Conservation (phyloP, 2,797 vertebrate species). For the Fistularia commersonii region DNA sequence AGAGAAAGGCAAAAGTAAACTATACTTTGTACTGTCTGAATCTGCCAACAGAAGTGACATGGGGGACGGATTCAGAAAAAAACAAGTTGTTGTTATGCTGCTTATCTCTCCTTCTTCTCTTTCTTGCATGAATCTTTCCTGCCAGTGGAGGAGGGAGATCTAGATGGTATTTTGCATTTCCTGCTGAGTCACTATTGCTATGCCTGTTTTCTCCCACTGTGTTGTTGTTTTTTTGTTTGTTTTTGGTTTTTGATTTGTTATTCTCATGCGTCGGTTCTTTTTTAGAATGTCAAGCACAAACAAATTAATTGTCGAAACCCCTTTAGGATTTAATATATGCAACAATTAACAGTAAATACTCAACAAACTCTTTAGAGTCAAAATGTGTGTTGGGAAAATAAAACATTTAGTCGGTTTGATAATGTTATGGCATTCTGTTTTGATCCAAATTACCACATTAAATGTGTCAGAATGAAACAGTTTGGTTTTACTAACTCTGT, state of each 20-base stretch:
- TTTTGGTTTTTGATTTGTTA: constrained; percentile 19
- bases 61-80: constrained; percentile 52
- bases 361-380: constrained; percentile 30
- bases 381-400: constrained; percentile 22
- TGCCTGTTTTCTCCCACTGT: constrained; percentile 59
- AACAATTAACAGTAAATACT: constrained; percentile 53
- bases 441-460: constrained; percentile 33
- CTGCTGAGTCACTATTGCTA: constrained; percentile 57
- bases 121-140: constrained; percentile 72
- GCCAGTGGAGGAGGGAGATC: constrained; percentile 72
- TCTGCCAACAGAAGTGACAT: constrained; percentile 7
- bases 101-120: constrained; percentile 72
- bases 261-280: constrained; percentile 32
- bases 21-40: constrained; percentile 1
- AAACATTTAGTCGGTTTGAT: constrained; percentile 23
- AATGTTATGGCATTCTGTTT: constrained; percentile 22
- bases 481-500: constrained; percentile 58
- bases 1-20: constrained; percentile 2
- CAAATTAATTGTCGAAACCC: constrained; percentile 5
- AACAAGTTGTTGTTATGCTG: constrained; percentile 21
- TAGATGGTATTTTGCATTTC: constrained; percentile 76
- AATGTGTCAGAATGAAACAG: constrained; percentile 16
- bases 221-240: constrained; percentile 19
- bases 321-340: constrained; percentile 7
- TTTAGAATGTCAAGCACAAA: constrained; percentile 3